Evolutionary conservation across 2,888 invertebrate species (phyloP).

Genomic region (Hecatera dysodea): DNA sequence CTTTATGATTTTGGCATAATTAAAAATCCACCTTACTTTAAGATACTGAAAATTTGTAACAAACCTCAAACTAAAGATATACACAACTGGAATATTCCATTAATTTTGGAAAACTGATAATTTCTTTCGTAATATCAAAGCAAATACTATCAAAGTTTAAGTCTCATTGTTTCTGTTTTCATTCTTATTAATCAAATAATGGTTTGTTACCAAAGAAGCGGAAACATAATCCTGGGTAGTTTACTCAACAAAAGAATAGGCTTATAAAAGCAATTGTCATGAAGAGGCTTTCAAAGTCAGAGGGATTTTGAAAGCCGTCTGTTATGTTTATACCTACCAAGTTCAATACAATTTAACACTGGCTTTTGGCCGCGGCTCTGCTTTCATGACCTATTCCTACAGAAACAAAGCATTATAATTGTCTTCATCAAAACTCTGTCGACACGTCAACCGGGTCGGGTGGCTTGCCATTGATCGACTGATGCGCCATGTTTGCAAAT

Average conservation of each 20-base stretch:
- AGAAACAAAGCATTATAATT: neutral
- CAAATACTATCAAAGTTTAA: conserved; percentile 1
- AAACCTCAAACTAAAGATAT: too few relatives aligned
- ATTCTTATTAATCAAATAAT: conserved; percentile 8
- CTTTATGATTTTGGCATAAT: too few relatives aligned
- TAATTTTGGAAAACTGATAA: neutral
- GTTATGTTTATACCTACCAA: neutral
- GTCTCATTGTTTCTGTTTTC: neutral
- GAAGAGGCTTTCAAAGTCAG: neutral
- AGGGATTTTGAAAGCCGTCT: too few relatives aligned
- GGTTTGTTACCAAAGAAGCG: neutral
- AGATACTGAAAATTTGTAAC: too few relatives aligned
- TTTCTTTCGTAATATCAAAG: neutral
- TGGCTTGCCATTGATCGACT: too few relatives aligned
- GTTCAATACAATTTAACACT: neutral
- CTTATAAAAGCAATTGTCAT: neutral
- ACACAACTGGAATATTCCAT: neutral
- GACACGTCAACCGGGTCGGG: too few relatives aligned
- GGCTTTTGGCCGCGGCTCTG: neutral
- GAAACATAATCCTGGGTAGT: neutral
- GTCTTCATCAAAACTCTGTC: too few relatives aligned
- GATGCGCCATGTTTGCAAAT: too few relatives aligned
- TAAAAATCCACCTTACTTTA: too few relatives aligned
- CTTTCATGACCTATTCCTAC: neutral
- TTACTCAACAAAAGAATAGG: neutral